Evolutionary conservation across 2,797 vertebrate genomes (phyloP).

Genomic region (Cirrhinus molitorella): DNA sequence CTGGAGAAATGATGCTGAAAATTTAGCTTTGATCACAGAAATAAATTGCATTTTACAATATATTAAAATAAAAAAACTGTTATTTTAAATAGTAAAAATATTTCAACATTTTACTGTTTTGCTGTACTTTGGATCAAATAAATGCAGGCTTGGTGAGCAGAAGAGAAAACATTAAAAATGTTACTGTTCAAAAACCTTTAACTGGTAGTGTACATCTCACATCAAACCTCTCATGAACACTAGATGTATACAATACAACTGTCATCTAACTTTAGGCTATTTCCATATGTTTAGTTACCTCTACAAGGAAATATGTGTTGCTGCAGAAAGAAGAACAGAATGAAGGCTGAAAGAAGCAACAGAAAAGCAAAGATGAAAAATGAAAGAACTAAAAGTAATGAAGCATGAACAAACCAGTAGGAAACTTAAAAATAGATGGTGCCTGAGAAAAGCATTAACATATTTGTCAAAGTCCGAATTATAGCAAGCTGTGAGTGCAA

Average conservation of each 20-base stretch:
- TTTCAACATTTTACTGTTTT: too few relatives aligned
- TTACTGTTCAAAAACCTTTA: too few relatives aligned
- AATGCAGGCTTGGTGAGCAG: too few relatives aligned
- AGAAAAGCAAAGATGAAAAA: constrained; percentile 38
- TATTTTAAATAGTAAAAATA: too few relatives aligned
- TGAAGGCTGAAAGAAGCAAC: constrained; percentile 27
- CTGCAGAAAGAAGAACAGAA: constrained; percentile 19
- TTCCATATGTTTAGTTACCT: not conserved
- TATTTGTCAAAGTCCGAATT: constrained; percentile 39
- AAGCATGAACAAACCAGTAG: constrained; percentile 38
- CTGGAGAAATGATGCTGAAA: too few relatives aligned
- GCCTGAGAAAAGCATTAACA: constrained; percentile 6
- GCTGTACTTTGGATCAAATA: too few relatives aligned
- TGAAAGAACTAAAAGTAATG: constrained; percentile 23
- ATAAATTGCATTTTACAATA: too few relatives aligned
- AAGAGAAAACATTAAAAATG: too few relatives aligned
- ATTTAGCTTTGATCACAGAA: too few relatives aligned
- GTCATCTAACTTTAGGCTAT: not conserved
- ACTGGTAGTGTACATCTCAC: not conserved
- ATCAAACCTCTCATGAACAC: constrained; percentile 1
- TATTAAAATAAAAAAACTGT: too few relatives aligned
- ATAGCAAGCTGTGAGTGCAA: constrained; percentile 15
- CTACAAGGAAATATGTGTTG: not conserved
- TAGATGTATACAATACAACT: not conserved
- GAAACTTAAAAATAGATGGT: constrained; percentile 44